Conservation (phyloP, 2,888 invertebrate species). For the Adelognathus sp. region DNA sequence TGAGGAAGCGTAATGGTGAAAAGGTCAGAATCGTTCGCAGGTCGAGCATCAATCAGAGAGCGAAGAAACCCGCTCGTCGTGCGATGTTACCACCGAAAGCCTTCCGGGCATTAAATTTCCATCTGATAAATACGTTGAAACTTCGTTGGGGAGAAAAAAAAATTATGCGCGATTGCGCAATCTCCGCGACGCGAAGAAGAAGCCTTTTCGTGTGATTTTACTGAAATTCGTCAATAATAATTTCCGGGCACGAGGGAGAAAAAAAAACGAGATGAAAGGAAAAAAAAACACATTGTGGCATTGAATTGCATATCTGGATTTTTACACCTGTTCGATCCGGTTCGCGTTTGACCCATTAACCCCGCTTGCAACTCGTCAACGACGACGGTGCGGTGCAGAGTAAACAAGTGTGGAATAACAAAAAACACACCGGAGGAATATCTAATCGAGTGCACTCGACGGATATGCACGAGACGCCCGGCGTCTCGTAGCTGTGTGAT, state of each 20-base stretch:
- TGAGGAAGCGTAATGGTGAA: not conserved
- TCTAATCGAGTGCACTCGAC: conserved; percentile 34
- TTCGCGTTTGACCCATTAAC: conserved; percentile 18
- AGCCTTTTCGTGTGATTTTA: not conserved
- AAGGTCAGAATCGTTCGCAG: not conserved
- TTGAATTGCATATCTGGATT: not conserved
- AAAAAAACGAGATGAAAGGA: too few relatives aligned
- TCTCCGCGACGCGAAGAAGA: not conserved
- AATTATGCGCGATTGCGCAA: not conserved
- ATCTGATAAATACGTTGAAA: not conserved
- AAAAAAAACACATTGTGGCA: not conserved
- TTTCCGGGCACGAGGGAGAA: not conserved
- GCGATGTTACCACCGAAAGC: not conserved
- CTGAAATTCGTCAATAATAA: not conserved
- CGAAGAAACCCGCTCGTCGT: not conserved
- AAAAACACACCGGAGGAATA: not conserved
- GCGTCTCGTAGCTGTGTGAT: conserved; percentile 11
- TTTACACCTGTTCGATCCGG: conserved; percentile 3
- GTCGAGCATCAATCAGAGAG: conserved; percentile 6
- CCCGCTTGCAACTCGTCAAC: not conserved
- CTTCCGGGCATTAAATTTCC: not conserved
- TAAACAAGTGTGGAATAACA: conserved; percentile 26
- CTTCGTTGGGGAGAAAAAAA: not conserved
- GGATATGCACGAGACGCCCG: conserved; percentile 12
- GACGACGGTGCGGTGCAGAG: not conserved